Conservation (phyloP, 2,888 invertebrate species). For the Julus scanicus region DNA sequence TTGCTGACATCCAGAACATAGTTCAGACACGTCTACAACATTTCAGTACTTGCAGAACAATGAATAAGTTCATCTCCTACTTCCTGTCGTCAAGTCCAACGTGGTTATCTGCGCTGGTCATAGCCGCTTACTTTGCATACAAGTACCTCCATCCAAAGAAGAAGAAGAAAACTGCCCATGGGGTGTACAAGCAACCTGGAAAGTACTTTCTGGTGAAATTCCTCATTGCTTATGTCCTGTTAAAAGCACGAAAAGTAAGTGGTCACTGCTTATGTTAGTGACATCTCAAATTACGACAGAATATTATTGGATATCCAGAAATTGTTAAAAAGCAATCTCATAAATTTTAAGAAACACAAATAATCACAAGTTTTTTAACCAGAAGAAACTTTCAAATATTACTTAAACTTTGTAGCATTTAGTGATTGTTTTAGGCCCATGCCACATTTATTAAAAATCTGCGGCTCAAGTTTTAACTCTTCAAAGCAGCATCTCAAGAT, state of each 20-base stretch:
- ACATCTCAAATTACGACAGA: no score
- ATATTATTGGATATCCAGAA: no score
- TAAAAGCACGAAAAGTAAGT: conserved; percentile 71
- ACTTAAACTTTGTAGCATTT: no score
- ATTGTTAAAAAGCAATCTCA: no score
- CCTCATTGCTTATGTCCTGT: conserved; percentile 69
- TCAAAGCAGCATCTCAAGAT: no score
- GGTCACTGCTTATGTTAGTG: no score
- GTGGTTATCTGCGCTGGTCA: neutral
- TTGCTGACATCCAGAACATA: neutral
- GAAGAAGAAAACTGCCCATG: conserved; percentile 63
- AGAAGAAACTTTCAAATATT: no score
- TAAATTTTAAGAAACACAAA: no score
- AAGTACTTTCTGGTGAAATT: conserved; percentile 76
- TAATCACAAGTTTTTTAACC: no score
- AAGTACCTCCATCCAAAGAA: neutral
- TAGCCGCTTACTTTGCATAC: neutral
- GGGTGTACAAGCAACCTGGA: conserved; percentile 73
- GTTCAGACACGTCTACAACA: neutral
- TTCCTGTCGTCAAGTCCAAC: neutral
- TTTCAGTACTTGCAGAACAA: neutral
- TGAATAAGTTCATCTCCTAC: neutral
- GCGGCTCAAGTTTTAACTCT: no score
- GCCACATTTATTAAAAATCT: no score
- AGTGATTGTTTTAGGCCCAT: no score